Evolutionary conservation across 37 sponge, comb jelly and placozoan genomes (phyloP), one percentile per base, ranked within the genome.

Genomic region (Geodia barretti): DNA sequence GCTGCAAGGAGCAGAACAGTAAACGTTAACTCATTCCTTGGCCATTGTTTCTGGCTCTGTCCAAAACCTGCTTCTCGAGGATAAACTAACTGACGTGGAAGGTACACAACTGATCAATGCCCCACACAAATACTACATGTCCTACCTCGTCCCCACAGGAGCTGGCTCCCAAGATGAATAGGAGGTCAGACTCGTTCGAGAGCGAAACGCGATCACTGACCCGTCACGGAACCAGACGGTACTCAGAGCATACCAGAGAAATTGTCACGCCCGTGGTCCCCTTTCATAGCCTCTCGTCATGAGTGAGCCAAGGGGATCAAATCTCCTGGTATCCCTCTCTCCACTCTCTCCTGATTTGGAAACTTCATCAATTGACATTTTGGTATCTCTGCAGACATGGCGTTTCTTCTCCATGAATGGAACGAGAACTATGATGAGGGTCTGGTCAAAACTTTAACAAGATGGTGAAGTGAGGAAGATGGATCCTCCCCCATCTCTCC

Each of bases 241-340:
- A 24, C 79, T 92, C 59, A 63, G 96, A 34, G 72, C 89, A 11
- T 81, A 87, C 47, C 88, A 89, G 75, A 41, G 69, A 37, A 92
- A 92, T 42, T 74, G 89, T 23, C 64, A 77, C 20, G 79, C 88
- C 70, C 96, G 93, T 26, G 84, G 89, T 59, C 87, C 92, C 37
- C 96, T 93, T 2, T 96, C 90, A 76, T 90, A 90, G 83, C 96
- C 96, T 38, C 93, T 96, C n/a, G 80, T 96, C 25, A 84, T 92
- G 58, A 96, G 90, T 74, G 93, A 88, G 87, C 43, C 30, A 47
- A 88, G 92, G 87, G 41, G 33, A 54, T 8, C 40, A 35, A 17
- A 28, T 17, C 20, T 19, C 14, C 14, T 35, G 7, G 5, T 20
- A 7, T 34, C 19, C 11, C 11, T 20, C 19, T 58, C 19, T 58